Conservation (phyloP, 1,140 invertebrate species). For the Hyles vespertilio region DNA sequence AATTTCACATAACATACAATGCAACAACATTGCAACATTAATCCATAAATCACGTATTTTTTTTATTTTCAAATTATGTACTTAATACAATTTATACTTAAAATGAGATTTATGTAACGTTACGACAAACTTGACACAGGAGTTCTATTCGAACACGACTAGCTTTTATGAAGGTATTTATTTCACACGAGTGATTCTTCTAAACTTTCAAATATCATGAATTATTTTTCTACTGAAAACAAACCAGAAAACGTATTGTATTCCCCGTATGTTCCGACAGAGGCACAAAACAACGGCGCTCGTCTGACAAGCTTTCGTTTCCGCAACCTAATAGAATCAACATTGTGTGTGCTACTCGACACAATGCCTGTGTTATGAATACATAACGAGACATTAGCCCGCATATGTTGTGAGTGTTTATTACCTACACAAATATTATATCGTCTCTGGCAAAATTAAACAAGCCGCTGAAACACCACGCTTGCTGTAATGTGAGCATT, state of each 20-base stretch:
- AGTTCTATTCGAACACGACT: too few relatives aligned
- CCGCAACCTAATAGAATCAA: conserved; percentile 57
- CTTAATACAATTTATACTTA: too few relatives aligned
- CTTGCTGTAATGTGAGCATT: not conserved
- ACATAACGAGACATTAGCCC: conserved; percentile 56
- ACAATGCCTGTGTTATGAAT: conserved; percentile 59
- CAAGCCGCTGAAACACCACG: not conserved
- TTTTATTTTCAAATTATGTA: too few relatives aligned
- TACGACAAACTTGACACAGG: too few relatives aligned
- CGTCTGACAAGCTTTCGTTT: conserved; percentile 52
- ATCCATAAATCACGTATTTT: too few relatives aligned
- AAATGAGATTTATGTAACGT: too few relatives aligned
- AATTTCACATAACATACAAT: too few relatives aligned
- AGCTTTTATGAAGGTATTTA: too few relatives aligned
- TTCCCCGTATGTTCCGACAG: conserved; percentile 21
- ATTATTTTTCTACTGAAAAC: too few relatives aligned
- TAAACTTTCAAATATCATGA: too few relatives aligned
- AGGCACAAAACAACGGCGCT: conserved; percentile 32
- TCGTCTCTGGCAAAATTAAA: conserved; percentile 23
- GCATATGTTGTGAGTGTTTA: conserved; percentile 47
- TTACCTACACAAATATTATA: conserved; percentile 46
- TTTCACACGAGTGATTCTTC: too few relatives aligned
- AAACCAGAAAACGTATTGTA: conserved; percentile 5
- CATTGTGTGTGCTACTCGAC: conserved; percentile 43
- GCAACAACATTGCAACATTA: too few relatives aligned